A percentile compares a stretch with the other conserved stretches of the same genome.
Evolutionary conservation across 2,888 invertebrate genomes (phyloP).

Genomic region (Marronus borbonicus): DNA sequence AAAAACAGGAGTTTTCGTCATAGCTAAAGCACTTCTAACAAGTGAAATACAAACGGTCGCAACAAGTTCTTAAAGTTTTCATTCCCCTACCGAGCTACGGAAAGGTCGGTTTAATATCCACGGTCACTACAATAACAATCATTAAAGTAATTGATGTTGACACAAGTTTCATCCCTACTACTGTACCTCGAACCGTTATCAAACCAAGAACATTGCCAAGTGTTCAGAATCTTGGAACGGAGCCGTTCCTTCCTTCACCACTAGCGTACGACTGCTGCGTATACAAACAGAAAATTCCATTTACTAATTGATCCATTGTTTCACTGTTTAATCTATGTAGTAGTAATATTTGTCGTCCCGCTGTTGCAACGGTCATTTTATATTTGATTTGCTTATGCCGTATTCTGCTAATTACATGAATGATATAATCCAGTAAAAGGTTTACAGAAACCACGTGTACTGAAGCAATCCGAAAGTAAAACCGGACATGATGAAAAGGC

Average conservation of each 20-base stretch:
- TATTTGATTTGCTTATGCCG: constrained; percentile 4
- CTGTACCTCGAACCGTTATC: constrained; percentile 41
- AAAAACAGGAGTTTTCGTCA: constrained; percentile 7
- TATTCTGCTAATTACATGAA: neutral
- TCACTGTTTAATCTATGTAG: constrained; percentile 26
- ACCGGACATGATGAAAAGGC: too few species aligned
- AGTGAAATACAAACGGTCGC: constrained; percentile 47
- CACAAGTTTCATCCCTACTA: constrained; percentile 53
- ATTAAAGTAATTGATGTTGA: constrained; percentile 62
- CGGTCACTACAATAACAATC: constrained; percentile 58
- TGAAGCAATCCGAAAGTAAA: too few species aligned
- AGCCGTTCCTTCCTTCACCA: constrained; percentile 8
- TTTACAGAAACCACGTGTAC: too few species aligned
- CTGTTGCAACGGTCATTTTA: constrained; percentile 12
- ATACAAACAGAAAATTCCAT: constrained; percentile 48
- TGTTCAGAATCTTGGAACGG: constrained; percentile 29
- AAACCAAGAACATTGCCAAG: constrained; percentile 31
- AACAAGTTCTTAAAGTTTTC: constrained; percentile 45
- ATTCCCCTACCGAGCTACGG: constrained; percentile 6
- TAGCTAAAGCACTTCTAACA: constrained; percentile 31
- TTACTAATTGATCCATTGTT: constrained; percentile 47
- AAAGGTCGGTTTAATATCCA: constrained; percentile 41
- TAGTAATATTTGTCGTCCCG: constrained; percentile 11
- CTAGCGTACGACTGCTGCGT: neutral
- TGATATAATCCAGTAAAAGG: too few species aligned